phyloP scores from a whole-genome alignment of 2,797 vertebrate genomes.

The Furcifer pardalis region DNA sequence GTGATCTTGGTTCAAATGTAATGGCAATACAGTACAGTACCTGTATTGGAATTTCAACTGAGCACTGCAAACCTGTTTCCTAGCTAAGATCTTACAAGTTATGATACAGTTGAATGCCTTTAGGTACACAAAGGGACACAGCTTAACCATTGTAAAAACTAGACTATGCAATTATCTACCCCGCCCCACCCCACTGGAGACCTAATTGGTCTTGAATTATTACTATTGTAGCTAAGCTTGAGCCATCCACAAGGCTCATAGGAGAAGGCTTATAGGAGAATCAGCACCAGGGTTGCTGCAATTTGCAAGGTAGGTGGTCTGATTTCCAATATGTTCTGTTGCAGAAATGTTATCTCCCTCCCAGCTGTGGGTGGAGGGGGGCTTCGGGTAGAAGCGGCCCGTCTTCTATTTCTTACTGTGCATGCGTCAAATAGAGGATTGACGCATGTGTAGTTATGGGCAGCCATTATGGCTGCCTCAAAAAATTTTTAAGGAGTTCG shows the following conservation, averaged over 20 bases:
- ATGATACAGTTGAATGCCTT: neutral
- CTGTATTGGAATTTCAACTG: neutral
- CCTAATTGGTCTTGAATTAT: neutral
- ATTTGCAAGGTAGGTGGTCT: neutral
- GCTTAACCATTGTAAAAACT: neutral
- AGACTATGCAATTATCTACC: neutral
- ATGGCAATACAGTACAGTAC: neutral
- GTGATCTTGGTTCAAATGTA: conserved; percentile 12
- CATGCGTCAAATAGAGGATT: too few species aligned
- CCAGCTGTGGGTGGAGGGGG: too few species aligned
- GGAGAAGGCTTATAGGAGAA: neutral
- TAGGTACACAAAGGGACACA: neutral
- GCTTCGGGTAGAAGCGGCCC: too few species aligned
- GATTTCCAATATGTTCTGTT: neutral
- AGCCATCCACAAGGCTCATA: neutral
- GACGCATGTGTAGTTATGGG: too few species aligned
- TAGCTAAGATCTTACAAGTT: conserved; percentile 7
- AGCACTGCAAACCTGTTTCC: neutral
- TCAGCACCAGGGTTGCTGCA: neutral
- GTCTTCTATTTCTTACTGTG: too few species aligned
- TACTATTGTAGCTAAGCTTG: neutral
- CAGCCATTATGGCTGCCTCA: too few species aligned
- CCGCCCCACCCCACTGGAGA: neutral
- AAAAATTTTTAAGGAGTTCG: too few species aligned
- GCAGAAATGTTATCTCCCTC: too few species aligned